Base-by-base conservation (phyloP, 2,113 vertebrate genomes). In the Pardalotus punctatus region DNA sequence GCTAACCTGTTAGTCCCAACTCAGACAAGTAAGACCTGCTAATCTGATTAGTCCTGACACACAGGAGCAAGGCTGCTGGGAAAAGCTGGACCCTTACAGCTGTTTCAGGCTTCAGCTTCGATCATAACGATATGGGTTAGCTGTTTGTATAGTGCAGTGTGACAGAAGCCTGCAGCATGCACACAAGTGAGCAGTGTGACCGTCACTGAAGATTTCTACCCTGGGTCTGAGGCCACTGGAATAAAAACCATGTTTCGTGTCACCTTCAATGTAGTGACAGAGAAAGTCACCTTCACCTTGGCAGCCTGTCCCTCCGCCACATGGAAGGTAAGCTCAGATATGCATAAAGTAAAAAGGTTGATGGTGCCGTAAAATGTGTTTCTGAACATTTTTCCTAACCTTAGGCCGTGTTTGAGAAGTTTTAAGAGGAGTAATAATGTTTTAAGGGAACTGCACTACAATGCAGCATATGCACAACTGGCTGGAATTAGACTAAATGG, bases 11-110 rank as follows among this genome's bases (percentile, higher is more conserved):
- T 96, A 91, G 96, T 94, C 96, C 96, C 95, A 86, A 62, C 94
- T 95, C 93, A 97, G 94, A 90, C 88, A 96, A 86, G 93, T 96
- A 88, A 96, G 1, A 95, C 60, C 91, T 92, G 87, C 92, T 96
- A 81, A 96, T 95, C 92, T 94, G 87, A 95, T 98, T 95, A 97
- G 93, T 94, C 92, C 93, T 96, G 95, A 95, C 93, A 96, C 60
- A 92, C 86, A 81, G 81, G 87, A 93, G 61, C 85, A 93, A 92
- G 96, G 94, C 88, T 95, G 91, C 91, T 84, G 84, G 84, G 81
- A 94, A 96, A 94, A 91, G 20, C 60, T 70, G 71, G 84, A 76
- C 60, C 56, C 57, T 86, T 81, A 87, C 53, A 89, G 91, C 84
- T 88, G 24, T 86, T 94, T 94, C 81, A 84, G 58, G 66, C 88